Evolutionary conservation across 2,113 vertebrate genomes (phyloP).

Genomic region (Cebus imitator): DNA sequence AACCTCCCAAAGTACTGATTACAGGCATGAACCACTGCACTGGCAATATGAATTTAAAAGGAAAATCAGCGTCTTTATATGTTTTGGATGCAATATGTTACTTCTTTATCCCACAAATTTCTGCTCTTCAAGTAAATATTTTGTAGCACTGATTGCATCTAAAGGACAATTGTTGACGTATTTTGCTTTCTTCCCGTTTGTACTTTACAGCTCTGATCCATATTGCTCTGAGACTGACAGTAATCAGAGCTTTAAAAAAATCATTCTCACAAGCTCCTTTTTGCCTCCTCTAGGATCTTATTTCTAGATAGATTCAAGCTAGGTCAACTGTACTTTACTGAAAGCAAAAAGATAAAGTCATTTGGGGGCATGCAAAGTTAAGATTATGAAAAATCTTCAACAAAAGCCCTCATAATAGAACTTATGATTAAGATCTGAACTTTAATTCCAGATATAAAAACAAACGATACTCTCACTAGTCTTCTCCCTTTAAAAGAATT

Average conservation of each 20-base stretch:
- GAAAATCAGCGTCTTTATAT: not conserved
- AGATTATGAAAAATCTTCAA: constrained; percentile 7
- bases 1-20: no score
- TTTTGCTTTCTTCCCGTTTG: not conserved
- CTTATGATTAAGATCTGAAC: constrained; percentile 32
- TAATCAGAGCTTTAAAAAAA: not conserved
- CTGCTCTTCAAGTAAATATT: not conserved
- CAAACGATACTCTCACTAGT: not conserved
- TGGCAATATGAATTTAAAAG: not conserved
- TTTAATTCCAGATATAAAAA: constrained; percentile 33
- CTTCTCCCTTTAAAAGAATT: not conserved
- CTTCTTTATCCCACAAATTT: not conserved
- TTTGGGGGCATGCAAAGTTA: not conserved
- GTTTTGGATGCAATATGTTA: not conserved
- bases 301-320: not conserved
- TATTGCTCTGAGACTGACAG: not conserved
- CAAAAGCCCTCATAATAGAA: constrained; percentile 23
- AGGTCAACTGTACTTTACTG: not conserved
- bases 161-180: not conserved
- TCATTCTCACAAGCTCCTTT: not conserved
- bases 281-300: not conserved
- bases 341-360: constrained; percentile 2
- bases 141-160: not conserved
- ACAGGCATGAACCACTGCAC: no score
- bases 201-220: not conserved